These are phyloP conservation scores for Etheostoma cragini DNA, from an alignment of 2,113 vertebrate species.

Conservation along the genomic window DNA sequence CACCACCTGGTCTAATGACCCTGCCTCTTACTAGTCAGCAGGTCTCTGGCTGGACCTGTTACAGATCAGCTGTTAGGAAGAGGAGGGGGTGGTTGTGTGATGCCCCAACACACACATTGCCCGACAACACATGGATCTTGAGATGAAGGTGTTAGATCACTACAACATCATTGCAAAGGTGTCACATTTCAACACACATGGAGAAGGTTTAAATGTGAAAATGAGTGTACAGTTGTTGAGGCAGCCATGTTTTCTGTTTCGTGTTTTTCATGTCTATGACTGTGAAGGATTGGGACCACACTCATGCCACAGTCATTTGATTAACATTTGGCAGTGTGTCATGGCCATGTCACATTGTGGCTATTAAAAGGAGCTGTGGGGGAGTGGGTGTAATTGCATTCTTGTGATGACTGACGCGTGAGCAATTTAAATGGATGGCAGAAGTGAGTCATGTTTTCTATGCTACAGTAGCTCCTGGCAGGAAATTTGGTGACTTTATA, in stretches of 20 bases:
- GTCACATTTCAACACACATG: conserved; percentile 23
- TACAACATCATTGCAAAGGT: conserved; percentile 19
- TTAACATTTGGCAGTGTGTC: conserved; percentile 58
- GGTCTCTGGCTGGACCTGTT: conserved; percentile 77
- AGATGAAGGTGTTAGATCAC: conserved; percentile 31
- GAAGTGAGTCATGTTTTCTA: conserved; percentile 43
- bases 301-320: conserved; percentile 37
- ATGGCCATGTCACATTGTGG: conserved; percentile 52
- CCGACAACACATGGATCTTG: not conserved
- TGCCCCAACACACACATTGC: conserved; percentile 4
- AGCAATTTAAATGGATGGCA: conserved; percentile 44
- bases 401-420: conserved; percentile 50
- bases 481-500: conserved; percentile 35
- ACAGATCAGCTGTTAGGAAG: conserved; percentile 57
- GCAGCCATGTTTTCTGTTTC: not conserved
- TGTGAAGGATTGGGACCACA: not conserved
- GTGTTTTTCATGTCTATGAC: not conserved
- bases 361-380: conserved; percentile 66
- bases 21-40: conserved; percentile 78
- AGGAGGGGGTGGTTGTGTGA: conserved; percentile 22
- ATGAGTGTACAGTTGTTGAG: not conserved
- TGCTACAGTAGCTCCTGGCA: conserved; percentile 9
- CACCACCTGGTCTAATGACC: conserved; percentile 80
- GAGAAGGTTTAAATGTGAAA: conserved; percentile 45
- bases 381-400: conserved; percentile 69